A percentile compares a stretch with the other conserved stretches of the same genome.
Conservation (phyloP, 1,140 invertebrate species). For the Drosophila cardini region DNA sequence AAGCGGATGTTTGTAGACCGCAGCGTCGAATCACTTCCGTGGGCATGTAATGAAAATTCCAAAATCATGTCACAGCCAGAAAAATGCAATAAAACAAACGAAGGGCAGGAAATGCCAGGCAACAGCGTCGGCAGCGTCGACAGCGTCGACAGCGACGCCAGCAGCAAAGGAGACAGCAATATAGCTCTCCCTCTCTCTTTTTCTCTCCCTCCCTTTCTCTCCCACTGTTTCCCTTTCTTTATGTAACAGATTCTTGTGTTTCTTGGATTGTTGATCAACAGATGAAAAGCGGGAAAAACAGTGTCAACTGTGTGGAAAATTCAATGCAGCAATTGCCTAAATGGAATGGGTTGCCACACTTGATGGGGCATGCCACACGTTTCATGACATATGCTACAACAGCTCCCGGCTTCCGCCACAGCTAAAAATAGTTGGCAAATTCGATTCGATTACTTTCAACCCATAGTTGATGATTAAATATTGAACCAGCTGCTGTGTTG, state of each 20-base stretch:
- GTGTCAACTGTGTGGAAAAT: conserved; percentile 25
- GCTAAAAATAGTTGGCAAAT: conserved; percentile 50
- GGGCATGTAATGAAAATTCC: conserved; percentile 51
- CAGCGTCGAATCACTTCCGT: conserved; percentile 55
- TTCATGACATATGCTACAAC: background rate
- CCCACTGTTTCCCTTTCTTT: background rate
- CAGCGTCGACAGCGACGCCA: background rate
- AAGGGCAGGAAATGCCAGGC: conserved; percentile 57
- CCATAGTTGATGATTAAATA: conserved; percentile 59
- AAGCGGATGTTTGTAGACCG: conserved; percentile 73
- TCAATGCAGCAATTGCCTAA: conserved; percentile 9
- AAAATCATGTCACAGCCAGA: conserved; percentile 72
- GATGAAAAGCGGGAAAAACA: conserved; percentile 10
- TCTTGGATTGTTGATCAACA: conserved; percentile 1
- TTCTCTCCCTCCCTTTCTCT: too few species aligned
- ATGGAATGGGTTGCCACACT: conserved; percentile 7
- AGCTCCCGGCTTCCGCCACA: conserved; percentile 20
- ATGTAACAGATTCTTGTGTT: conserved; percentile 15
- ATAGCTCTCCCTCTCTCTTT: background rate
- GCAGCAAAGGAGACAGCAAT: conserved; percentile 2
- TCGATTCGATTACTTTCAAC: conserved; percentile 18
- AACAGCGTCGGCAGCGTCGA: conserved; percentile 1
- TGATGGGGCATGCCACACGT: conserved; percentile 9
- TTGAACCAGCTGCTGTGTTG: conserved; percentile 55
- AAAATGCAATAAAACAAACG: conserved; percentile 44